Conservation (phyloP, 1,140 invertebrate genomes). For the Leptopilina clavipes region DNA sequence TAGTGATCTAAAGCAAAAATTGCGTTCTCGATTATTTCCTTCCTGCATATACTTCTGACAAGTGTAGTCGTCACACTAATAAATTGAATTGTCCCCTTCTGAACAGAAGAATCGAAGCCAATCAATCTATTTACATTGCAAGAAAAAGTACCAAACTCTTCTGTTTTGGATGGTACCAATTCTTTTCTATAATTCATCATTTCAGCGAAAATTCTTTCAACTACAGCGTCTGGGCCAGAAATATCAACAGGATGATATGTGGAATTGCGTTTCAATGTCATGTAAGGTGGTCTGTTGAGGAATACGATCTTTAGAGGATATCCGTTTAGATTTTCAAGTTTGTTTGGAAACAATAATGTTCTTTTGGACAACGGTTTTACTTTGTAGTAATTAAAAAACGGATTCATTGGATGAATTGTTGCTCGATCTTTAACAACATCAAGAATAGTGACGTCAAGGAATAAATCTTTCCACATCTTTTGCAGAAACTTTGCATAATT, state of each 20-base stretch:
- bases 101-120: not conserved
- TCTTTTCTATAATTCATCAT: not conserved
- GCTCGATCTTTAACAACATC: not conserved
- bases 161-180: not conserved
- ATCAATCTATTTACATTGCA: not conserved
- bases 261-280: not conserved
- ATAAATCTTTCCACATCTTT: not conserved
- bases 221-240: not conserved
- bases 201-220: not conserved
- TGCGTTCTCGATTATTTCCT: constrained; percentile 60
- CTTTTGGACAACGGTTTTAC: not conserved
- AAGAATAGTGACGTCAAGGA: not conserved
- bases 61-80: not conserved
- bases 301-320: not conserved
- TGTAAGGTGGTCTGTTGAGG: not conserved
- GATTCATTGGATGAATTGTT: not conserved
- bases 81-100: not conserved
- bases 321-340: not conserved
- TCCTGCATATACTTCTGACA: constrained; percentile 41
- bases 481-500: not conserved
- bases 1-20: constrained; percentile 58
- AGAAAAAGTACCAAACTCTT: not conserved
- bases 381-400: not conserved
- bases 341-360: not conserved
- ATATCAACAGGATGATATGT: not conserved